Conservation (phyloP, 2,888 invertebrate genomes). For the Diogma glabrata region DNA sequence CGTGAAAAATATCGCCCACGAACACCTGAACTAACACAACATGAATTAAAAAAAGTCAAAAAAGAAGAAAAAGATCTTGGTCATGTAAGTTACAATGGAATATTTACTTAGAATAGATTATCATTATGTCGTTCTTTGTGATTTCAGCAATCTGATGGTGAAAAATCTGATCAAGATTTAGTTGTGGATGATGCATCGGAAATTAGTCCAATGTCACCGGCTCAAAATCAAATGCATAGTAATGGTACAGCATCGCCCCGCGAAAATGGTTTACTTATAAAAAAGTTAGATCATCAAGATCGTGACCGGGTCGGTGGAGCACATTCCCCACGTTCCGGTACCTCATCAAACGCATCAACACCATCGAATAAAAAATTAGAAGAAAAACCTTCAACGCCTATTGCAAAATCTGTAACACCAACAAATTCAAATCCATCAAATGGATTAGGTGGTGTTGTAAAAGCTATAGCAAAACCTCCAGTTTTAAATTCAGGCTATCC, state of each 20-base stretch:
- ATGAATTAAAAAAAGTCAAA: conserved; percentile 55
- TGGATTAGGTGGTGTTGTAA: conserved; percentile 35
- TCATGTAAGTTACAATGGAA: conserved; percentile 49
- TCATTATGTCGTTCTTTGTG: neutral
- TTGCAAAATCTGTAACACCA: conserved; percentile 81
- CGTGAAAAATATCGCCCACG: conserved; percentile 72
- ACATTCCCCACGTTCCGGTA: conserved; percentile 51
- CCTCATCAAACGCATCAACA: conserved; percentile 83
- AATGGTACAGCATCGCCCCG: conserved; percentile 67
- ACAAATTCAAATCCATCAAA: conserved; percentile 48
- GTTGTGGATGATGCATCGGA: conserved; percentile 93
- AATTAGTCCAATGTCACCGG: conserved; percentile 56
- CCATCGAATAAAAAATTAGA: conserved; percentile 78
- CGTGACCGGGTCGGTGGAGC: conserved; percentile 26
- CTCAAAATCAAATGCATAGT: conserved; percentile 26
- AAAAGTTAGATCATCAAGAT: conserved; percentile 24
- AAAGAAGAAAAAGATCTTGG: conserved; percentile 76
- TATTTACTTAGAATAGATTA: neutral
- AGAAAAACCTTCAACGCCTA: conserved; percentile 83
- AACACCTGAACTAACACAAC: conserved; percentile 64
- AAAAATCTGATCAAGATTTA: conserved; percentile 81
- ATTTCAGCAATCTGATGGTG: conserved; percentile 62
- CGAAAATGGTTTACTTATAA: conserved; percentile 62
- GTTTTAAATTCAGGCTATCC: conserved; percentile 40
- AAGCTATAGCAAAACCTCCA: conserved; percentile 22